These are phyloP conservation scores for Bettongia penicillata DNA, from an alignment of 2,113 vertebrate species.

Conservation along the genomic window DNA sequence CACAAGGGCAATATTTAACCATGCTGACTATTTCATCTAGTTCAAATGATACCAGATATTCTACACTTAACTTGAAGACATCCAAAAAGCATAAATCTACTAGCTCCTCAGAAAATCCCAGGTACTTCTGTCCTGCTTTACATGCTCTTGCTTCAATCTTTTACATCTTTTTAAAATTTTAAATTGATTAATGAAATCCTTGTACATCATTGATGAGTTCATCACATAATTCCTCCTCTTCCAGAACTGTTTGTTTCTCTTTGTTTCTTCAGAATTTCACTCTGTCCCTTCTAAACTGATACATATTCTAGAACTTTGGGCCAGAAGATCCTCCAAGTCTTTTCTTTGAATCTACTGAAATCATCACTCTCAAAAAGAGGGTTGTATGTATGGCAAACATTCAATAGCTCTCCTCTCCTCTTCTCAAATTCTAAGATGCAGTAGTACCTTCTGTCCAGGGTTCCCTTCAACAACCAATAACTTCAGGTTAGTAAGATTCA, in stretches of 20 bases:
- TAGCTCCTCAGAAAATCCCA: neutral
- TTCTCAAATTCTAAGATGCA: neutral
- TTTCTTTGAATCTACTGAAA: neutral
- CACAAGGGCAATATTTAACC: neutral
- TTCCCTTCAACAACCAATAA: neutral
- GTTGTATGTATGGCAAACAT: neutral
- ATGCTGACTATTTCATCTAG: neutral
- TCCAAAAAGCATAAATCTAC: neutral
- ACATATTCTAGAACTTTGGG: neutral
- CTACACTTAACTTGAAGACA: neutral
- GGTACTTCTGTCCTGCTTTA: neutral
- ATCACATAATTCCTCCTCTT: neutral
- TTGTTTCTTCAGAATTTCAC: neutral
- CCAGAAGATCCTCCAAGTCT: neutral
- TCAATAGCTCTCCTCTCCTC: neutral
- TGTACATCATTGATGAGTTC: neutral
- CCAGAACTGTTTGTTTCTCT: neutral
- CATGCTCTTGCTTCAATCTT: neutral
- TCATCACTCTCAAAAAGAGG: neutral
- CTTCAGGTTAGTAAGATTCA: neutral
- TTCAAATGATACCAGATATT: neutral
- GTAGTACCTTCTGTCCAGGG: neutral
- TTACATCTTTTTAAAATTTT: neutral
- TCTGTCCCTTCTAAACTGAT: neutral
- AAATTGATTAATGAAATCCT: neutral